Evolutionary conservation across 2,888 invertebrate species (phyloP).

Genomic region (Agrenia bidenticulata): DNA sequence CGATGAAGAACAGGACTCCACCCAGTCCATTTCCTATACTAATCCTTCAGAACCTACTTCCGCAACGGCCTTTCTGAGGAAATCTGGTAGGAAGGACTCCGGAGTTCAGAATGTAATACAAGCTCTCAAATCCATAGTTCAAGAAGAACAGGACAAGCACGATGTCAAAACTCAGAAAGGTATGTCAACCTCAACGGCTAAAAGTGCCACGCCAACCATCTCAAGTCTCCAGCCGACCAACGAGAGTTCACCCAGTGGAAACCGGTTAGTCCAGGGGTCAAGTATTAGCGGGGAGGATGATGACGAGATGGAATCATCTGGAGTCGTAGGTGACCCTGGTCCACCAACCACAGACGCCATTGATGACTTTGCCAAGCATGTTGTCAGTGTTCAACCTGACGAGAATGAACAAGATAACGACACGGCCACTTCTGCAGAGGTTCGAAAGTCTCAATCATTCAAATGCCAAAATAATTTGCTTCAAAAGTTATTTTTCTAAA

Average conservation of each 20-base stretch:
- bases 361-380: constrained; percentile 44
- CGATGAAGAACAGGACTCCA: constrained; percentile 26
- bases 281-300: constrained; percentile 42
- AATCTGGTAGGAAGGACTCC: constrained; percentile 32
- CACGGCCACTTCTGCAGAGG: constrained; percentile 51
- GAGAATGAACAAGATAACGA: constrained; percentile 44
- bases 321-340: constrained; percentile 25
- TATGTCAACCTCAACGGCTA: constrained; percentile 10
- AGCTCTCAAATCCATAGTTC: constrained; percentile 50
- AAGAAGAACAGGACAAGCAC: constrained; percentile 50
- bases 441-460: too few species aligned
- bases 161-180: constrained; percentile 13
- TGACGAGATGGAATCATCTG: constrained; percentile 38
- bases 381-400: constrained; percentile 35
- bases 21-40: not conserved
- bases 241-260: constrained; percentile 22
- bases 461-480: too few species aligned
- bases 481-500: too few species aligned
- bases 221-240: constrained; percentile 4
- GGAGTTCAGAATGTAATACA: constrained; percentile 49
- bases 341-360: constrained; percentile 38
- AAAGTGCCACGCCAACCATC: not conserved
- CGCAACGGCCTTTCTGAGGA: constrained; percentile 5
- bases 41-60: not conserved
- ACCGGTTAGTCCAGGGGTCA: constrained; percentile 32